phyloP scores from a whole-genome alignment of 2,113 vertebrate species.

The Tupaia tana region DNA sequence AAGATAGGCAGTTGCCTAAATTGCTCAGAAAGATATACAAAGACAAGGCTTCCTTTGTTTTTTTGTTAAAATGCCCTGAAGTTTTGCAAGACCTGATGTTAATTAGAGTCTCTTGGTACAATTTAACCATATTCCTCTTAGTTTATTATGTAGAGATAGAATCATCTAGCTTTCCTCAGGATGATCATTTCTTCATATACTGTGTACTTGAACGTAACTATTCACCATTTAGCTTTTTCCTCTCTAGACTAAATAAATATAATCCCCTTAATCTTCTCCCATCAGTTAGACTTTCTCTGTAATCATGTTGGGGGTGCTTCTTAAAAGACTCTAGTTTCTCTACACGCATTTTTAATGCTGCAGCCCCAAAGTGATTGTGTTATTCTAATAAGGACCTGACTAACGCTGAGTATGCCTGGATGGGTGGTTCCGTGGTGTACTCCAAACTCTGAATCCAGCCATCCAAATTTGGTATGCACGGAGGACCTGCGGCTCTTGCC shows the following conservation, averaged over 20 bases:
- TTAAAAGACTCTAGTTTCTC: neutral
- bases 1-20: conserved; percentile 64
- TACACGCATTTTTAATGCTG: neutral
- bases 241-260: conserved; percentile 74
- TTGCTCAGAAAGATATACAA: conserved; percentile 58
- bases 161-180: conserved; percentile 42
- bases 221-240: conserved; percentile 52
- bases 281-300: conserved; percentile 29
- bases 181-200: conserved; percentile 50
- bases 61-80: conserved; percentile 40
- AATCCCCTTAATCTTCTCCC: conserved; percentile 36
- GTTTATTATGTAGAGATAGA: conserved; percentile 36
- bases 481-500: neutral
- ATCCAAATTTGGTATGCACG: neutral
- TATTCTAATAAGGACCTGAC: neutral
- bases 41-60: conserved; percentile 55
- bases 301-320: conserved; percentile 32
- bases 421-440: too few relatives aligned
- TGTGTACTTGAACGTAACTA: conserved; percentile 57
- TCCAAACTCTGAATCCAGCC: too few relatives aligned
- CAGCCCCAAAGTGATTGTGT: neutral
- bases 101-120: conserved; percentile 37
- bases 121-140: conserved; percentile 55
- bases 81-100: conserved; percentile 45
- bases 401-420: neutral